A percentile compares a stretch with the other conserved stretches of the same genome.
Evolutionary conservation across 2,888 invertebrate genomes (phyloP).

Genomic region (Dryocosmus kuriphilus): DNA sequence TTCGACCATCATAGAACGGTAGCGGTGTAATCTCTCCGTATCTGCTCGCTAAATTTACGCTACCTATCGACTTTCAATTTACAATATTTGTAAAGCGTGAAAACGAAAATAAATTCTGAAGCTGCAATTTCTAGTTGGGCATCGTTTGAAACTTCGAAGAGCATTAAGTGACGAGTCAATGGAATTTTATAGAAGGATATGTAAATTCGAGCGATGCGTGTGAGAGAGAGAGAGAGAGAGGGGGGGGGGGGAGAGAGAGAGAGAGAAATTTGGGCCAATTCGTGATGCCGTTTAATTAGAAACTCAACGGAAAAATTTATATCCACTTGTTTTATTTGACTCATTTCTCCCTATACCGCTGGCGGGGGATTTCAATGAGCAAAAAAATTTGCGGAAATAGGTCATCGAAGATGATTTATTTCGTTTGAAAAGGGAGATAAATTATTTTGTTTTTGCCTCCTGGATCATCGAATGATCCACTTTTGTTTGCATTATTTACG

Average conservation of each 20-base stretch:
- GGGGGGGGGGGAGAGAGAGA: neutral
- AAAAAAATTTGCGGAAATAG: neutral
- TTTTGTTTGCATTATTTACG: no score
- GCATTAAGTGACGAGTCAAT: neutral
- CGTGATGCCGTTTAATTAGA: neutral
- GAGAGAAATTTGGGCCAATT: neutral
- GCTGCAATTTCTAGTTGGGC: neutral
- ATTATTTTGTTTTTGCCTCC: neutral
- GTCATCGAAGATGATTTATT: neutral
- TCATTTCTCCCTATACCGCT: neutral
- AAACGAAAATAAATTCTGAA: conserved; percentile 1
- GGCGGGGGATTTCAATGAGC: neutral
- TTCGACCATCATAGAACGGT: neutral
- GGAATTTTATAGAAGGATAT: neutral
- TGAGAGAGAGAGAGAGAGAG: neutral
- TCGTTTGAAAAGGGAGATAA: neutral
- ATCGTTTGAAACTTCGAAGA: neutral
- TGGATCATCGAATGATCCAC: no score
- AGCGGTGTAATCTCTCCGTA: neutral
- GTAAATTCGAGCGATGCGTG: neutral
- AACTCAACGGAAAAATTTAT: neutral
- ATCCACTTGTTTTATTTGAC: neutral
- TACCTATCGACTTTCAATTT: conserved; percentile 19
- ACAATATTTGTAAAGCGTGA: neutral
- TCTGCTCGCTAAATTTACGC: conserved; percentile 9